phyloP scores from a whole-genome alignment of 2,113 vertebrate genomes.

The Micronycteris hirsuta region DNA sequence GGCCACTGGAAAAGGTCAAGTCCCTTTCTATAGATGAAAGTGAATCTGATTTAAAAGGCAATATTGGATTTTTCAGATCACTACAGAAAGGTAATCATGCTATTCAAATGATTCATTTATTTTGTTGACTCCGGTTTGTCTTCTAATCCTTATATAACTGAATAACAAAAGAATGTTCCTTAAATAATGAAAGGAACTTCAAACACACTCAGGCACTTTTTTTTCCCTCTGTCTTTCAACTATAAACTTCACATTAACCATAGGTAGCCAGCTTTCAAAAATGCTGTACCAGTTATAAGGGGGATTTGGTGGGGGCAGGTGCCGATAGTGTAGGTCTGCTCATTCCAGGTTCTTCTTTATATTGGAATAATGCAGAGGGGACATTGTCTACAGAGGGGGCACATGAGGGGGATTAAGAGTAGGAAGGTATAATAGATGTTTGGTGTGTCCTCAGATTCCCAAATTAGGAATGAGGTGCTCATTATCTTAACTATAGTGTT shows the following conservation, averaged over 20 bases:
- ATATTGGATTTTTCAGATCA: slow-evolving; percentile 65
- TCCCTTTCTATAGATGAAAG: slow-evolving; percentile 47
- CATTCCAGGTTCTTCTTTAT: background rate
- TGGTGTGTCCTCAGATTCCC: background rate
- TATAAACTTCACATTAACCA: slow-evolving; percentile 17
- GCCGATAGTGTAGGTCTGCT: background rate
- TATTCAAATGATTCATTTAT: slow-evolving; percentile 68
- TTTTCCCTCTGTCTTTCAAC: slow-evolving; percentile 20
- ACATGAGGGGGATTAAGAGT: background rate
- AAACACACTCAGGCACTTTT: slow-evolving; percentile 33
- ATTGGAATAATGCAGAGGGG: background rate
- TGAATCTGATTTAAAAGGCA: slow-evolving; percentile 58
- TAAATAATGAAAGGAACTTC: slow-evolving; percentile 56
- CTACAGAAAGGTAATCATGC: slow-evolving; percentile 39
- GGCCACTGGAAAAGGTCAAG: slow-evolving; percentile 58
- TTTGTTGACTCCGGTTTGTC: slow-evolving; percentile 53
- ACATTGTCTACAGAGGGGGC: background rate
- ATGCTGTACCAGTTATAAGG: background rate
- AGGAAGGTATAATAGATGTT: background rate
- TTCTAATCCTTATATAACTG: slow-evolving; percentile 57
- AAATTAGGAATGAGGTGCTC: background rate
- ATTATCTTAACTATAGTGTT: background rate
- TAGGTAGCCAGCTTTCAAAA: background rate
- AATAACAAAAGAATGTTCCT: slow-evolving; percentile 40
- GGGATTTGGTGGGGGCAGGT: background rate